These are phyloP conservation scores for Mesorhabditis belari DNA, from an alignment of 2,888 invertebrate species.

Conservation along the genomic window DNA sequence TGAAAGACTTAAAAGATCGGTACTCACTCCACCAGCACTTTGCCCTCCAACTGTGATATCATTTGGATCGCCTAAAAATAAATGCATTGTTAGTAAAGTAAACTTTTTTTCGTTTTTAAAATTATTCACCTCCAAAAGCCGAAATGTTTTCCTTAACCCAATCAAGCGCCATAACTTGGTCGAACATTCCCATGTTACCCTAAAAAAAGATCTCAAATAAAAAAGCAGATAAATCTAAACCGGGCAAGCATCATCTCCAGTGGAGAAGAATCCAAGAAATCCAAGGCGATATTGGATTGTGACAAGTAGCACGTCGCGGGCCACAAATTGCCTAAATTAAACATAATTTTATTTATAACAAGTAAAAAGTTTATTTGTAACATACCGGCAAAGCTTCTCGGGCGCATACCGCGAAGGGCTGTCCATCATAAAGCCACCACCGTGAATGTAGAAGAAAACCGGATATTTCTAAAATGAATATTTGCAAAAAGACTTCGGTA, in stretches of 20 bases:
- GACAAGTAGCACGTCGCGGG: slow-evolving; percentile 43
- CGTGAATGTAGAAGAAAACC: slow-evolving; percentile 48
- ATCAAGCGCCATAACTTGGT: neutral
- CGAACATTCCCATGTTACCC: neutral
- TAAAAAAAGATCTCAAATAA: neutral
- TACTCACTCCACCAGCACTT: slow-evolving; percentile 42
- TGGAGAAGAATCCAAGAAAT: slow-evolving; percentile 44
- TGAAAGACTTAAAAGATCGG: slow-evolving; percentile 43
- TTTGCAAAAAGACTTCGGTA: no score
- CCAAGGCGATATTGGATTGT: slow-evolving; percentile 49
- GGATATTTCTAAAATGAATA: slow-evolving; percentile 43
- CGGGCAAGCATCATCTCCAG: slow-evolving; percentile 34
- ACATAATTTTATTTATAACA: neutral
- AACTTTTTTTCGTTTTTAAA: neutral
- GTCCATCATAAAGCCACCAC: slow-evolving; percentile 44
- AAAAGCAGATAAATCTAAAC: slow-evolving; percentile 1
- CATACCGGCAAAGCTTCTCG: slow-evolving; percentile 25
- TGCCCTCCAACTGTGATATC: slow-evolving; percentile 43
- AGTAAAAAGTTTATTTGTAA: neutral
- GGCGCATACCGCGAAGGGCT: slow-evolving; percentile 28
- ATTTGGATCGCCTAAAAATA: slow-evolving; percentile 24
- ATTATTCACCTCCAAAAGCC: slow-evolving; percentile 4
- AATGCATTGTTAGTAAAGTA: no score
- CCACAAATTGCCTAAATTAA: slow-evolving; percentile 26
- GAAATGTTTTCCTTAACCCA: neutral